These are phyloP conservation scores for Tethea ocularis DNA, from an alignment of 2,888 invertebrate species.

Conservation along the genomic window DNA sequence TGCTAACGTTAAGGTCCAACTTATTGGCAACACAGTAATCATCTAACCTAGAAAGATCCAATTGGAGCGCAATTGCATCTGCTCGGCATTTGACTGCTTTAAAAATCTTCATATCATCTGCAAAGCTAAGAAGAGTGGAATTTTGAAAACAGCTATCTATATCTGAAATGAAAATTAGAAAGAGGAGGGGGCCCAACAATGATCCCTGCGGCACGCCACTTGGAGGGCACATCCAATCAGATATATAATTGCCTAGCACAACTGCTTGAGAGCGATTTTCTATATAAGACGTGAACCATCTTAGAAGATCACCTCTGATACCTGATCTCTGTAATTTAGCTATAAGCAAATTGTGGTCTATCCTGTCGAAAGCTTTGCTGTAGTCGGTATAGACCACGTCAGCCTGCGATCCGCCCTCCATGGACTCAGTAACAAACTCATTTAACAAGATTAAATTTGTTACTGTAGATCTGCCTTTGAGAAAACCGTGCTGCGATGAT, in stretches of 20 bases:
- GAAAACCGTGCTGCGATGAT: constrained; percentile 26
- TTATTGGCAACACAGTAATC: constrained; percentile 12
- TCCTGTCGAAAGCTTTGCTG: constrained; percentile 21
- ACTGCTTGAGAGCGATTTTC: neutral
- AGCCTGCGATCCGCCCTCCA: constrained; percentile 15
- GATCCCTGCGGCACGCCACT: neutral
- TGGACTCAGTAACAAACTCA: constrained; percentile 8
- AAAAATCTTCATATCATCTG: constrained; percentile 20
- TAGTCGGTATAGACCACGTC: constrained; percentile 24
- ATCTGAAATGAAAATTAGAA: constrained; percentile 11
- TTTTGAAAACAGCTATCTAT: constrained; percentile 12
- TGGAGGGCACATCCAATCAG: neutral
- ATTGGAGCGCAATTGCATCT: constrained; percentile 9
- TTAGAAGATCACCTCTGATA: neutral
- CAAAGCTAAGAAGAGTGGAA: constrained; percentile 14
- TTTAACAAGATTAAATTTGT: constrained; percentile 15
- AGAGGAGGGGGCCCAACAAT: neutral
- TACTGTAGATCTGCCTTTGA: constrained; percentile 27
- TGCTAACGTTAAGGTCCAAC: constrained; percentile 15
- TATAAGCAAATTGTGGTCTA: constrained; percentile 19
- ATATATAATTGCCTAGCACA: neutral
- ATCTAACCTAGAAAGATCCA: constrained; percentile 5
- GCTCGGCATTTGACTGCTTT: neutral
- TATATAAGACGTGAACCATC: neutral
- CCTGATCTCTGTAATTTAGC: neutral